Percentiles rank a stretch among this genome's conserved stretches.
Conservation (phyloP, 1,140 invertebrate species). For the Pissodes strobi region DNA sequence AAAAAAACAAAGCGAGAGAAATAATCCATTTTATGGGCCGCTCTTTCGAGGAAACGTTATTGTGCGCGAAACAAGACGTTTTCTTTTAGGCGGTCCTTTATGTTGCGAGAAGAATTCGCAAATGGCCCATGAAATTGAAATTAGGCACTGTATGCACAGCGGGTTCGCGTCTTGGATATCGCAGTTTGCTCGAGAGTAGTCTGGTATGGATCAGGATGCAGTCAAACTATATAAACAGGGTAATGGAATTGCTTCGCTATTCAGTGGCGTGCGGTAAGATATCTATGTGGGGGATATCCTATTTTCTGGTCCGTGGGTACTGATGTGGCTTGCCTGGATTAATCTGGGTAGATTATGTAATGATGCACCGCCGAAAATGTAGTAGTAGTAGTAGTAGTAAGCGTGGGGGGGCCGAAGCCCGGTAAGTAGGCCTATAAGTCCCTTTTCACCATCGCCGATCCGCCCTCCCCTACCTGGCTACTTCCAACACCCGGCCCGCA, state of each 20-base stretch:
- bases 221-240: slow-evolving; percentile 7
- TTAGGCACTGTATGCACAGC: slow-evolving; percentile 28
- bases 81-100: slow-evolving; percentile 22
- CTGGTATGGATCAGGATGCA: slow-evolving; percentile 19
- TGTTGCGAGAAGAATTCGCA: slow-evolving; percentile 29
- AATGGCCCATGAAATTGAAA: slow-evolving; percentile 32
- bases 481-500: too few species aligned
- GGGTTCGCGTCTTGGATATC: slow-evolving; percentile 19
- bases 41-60: slow-evolving; percentile 14
- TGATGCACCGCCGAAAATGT: too few species aligned
- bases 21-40: slow-evolving; percentile 10
- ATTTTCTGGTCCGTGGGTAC: too few species aligned
- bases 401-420: too few species aligned
- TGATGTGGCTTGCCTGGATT: too few species aligned
- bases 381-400: too few species aligned
- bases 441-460: too few species aligned
- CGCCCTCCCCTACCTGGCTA: too few species aligned
- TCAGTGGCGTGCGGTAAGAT: too few species aligned
- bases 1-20: slow-evolving; percentile 7
- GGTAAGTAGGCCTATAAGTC: too few species aligned
- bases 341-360: too few species aligned
- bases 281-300: too few species aligned
- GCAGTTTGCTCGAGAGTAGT: background rate
- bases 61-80: slow-evolving; percentile 22
- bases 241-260: slow-evolving; percentile 16